A percentile compares a stretch with the other conserved stretches of the same genome.
phyloP scores from a whole-genome alignment of 2,888 invertebrate species.

The Stenolophus ochropezus region DNA sequence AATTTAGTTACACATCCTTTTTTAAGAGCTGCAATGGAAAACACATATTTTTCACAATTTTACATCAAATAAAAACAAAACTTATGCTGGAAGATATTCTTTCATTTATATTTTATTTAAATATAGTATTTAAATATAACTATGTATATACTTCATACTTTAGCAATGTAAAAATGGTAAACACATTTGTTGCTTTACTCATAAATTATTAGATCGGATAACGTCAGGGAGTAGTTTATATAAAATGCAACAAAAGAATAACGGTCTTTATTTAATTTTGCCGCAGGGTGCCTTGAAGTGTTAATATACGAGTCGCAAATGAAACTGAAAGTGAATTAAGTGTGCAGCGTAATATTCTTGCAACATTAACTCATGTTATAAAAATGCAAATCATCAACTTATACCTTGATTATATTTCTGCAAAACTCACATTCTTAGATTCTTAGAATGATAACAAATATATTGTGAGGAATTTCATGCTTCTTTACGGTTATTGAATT shows the following conservation, averaged over 20 bases:
- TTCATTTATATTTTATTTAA: too few species aligned
- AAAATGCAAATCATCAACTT: slow-evolving; percentile 12
- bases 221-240: neutral
- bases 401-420: neutral
- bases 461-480: neutral
- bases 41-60: too few species aligned
- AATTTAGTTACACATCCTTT: too few species aligned
- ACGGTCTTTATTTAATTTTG: neutral
- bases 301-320: slow-evolving; percentile 1
- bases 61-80: too few species aligned
- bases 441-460: neutral
- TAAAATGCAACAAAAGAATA: neutral
- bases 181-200: neutral
- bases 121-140: too few species aligned
- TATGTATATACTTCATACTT: too few species aligned
- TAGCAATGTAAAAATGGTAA: too few species aligned
- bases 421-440: neutral
- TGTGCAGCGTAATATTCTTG: neutral
- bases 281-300: neutral
- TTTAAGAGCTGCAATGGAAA: too few species aligned
- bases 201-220: neutral
- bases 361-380: neutral
- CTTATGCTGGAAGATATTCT: too few species aligned
- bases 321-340: neutral
- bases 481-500: neutral